phyloP scores from a whole-genome alignment of 2,113 vertebrate species.

The Labeo rohita region DNA sequence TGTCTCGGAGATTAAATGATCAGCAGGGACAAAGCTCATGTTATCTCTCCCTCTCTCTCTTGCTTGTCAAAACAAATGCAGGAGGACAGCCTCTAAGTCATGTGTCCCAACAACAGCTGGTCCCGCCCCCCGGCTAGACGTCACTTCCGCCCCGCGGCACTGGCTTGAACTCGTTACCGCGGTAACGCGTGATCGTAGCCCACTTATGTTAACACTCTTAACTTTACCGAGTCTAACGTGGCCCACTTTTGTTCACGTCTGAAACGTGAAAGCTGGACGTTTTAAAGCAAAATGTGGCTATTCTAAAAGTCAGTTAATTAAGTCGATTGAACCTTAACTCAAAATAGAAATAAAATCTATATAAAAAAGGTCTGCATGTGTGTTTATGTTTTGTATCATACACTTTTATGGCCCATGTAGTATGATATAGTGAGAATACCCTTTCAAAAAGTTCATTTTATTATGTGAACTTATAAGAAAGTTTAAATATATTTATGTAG shows the following conservation, averaged over 20 bases:
- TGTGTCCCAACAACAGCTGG: slow-evolving; percentile 74
- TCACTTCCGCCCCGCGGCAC: slow-evolving; percentile 68
- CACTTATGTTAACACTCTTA: not conserved
- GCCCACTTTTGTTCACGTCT: not conserved
- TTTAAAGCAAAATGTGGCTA: too few species aligned
- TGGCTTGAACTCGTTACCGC: slow-evolving; percentile 70
- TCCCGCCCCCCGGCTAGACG: slow-evolving; percentile 43
- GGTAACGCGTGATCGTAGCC: slow-evolving; percentile 66
- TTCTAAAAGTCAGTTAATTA: too few species aligned
- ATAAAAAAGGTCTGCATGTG: too few species aligned
- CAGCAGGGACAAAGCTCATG: slow-evolving; percentile 12
- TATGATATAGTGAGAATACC: too few species aligned
- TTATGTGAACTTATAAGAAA: too few species aligned
- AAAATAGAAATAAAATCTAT: too few species aligned
- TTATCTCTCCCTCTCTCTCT: slow-evolving; percentile 31
- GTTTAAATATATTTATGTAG: too few species aligned
- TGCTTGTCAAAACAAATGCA: slow-evolving; percentile 82
- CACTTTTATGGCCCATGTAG: too few species aligned
- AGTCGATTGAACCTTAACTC: too few species aligned
- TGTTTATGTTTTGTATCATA: too few species aligned
- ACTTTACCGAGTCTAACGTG: not conserved
- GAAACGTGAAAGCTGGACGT: not conserved
- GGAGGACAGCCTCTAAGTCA: slow-evolving; percentile 71
- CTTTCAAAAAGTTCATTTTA: too few species aligned
- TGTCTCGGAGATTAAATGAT: slow-evolving; percentile 25